These are phyloP conservation scores for Ciconia maguari DNA, from an alignment of 2,113 vertebrate genomes.

Conservation along the genomic window DNA sequence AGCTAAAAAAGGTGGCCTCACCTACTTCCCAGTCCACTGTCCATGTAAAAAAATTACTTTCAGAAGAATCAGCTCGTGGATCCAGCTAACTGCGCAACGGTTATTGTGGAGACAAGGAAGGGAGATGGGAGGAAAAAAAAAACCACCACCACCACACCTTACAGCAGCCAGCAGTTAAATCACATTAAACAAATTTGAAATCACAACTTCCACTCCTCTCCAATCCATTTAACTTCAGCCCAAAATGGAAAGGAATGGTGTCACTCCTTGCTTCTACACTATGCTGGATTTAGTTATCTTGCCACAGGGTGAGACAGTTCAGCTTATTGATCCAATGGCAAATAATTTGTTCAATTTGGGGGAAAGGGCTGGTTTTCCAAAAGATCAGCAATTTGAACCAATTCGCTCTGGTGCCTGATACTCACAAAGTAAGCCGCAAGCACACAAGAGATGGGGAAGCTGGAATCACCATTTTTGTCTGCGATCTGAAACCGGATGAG, in stretches of 20 bases:
- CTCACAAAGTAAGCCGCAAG: neutral
- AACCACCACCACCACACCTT: neutral
- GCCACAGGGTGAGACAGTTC: neutral
- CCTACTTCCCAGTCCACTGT: neutral
- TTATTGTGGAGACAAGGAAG: neutral
- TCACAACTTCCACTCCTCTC: neutral
- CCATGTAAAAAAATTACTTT: neutral
- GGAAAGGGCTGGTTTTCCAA: neutral
- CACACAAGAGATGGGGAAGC: neutral
- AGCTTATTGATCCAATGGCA: neutral
- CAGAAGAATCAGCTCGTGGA: neutral
- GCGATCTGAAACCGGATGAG: neutral
- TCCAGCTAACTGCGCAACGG: neutral
- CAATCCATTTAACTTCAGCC: neutral
- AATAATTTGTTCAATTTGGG: neutral
- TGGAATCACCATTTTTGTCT: neutral
- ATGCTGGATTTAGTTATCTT: neutral
- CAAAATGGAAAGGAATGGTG: neutral
- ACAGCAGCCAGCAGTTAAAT: neutral
- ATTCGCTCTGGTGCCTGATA: neutral
- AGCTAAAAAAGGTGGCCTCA: neutral
- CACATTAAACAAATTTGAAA: neutral
- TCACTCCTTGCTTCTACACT: neutral
- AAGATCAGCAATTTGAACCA: neutral
- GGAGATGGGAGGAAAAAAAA: neutral